Conservation (phyloP, 2,113 vertebrate genomes). For the Odontophorus gujanensis region DNA sequence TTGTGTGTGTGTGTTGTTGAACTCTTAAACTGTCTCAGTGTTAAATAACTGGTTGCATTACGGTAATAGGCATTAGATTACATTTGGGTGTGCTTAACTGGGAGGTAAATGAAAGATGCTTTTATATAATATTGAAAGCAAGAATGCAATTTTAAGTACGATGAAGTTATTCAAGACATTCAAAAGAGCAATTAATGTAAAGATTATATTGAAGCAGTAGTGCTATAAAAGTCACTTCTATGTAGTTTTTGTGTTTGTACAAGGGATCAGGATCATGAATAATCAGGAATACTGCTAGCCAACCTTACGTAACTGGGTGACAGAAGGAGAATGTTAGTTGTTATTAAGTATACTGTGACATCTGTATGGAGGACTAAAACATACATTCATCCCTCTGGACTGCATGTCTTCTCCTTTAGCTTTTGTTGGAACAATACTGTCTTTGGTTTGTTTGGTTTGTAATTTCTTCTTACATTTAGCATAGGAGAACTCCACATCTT, state of each 20-base stretch:
- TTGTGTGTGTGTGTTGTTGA: not conserved
- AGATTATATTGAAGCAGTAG: not conserved
- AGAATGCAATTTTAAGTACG: not conserved
- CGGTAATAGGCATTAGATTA: not conserved
- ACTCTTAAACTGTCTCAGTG: not conserved
- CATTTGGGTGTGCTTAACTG: not conserved
- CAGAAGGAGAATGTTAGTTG: not conserved
- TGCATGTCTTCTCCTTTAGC: not conserved
- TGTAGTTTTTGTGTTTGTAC: not conserved
- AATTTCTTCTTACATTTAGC: not conserved
- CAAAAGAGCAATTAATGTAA: not conserved
- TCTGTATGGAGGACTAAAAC: not conserved
- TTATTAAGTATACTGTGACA: not conserved
- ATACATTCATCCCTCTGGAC: not conserved
- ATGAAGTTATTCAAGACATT: not conserved
- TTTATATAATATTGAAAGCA: not conserved
- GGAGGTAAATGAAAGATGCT: not conserved
- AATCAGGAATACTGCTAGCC: not conserved
- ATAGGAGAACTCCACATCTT: not conserved
- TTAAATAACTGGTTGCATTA: not conserved
- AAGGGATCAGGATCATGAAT: not conserved
- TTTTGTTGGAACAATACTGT: not conserved
- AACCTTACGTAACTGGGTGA: not conserved
- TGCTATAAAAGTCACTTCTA: not conserved
- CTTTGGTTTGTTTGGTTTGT: not conserved